A percentile compares a stretch with the other conserved stretches of the same genome.
phyloP scores from a whole-genome alignment of 2,113 vertebrate species.

The Pseudonaja textilis region DNA sequence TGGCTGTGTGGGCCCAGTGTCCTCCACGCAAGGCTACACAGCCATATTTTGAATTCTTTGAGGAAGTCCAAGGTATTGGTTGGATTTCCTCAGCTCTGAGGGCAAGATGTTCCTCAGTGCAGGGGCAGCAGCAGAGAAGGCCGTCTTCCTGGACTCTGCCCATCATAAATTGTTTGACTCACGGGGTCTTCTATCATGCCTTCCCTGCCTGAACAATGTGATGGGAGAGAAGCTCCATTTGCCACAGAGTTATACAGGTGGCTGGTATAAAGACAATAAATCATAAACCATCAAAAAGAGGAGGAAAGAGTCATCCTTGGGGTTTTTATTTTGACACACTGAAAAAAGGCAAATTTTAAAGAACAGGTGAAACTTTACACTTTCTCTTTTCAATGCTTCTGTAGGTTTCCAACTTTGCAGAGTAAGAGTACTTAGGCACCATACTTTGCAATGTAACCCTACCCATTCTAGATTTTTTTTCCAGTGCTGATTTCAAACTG shows the following conservation, averaged over 20 bases:
- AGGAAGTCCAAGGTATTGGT: too few relatives aligned
- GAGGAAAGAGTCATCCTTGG: neutral
- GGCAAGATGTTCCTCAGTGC: too few relatives aligned
- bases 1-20: too few relatives aligned
- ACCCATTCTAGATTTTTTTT: neutral
- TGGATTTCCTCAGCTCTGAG: too few relatives aligned
- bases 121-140: too few relatives aligned
- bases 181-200: too few relatives aligned
- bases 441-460: neutral
- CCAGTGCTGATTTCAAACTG: neutral
- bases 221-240: neutral
- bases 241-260: neutral
- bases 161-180: too few relatives aligned
- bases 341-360: neutral
- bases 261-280: neutral
- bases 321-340: neutral
- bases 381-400: neutral
- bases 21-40: too few relatives aligned
- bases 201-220: too few relatives aligned
- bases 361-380: neutral
- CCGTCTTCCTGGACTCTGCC: too few relatives aligned
- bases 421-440: too few relatives aligned
- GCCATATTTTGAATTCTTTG: too few relatives aligned
- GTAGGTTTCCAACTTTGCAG: neutral
- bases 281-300: neutral